These are phyloP conservation scores for Dicranocentrus wangi DNA, from an alignment of 2,888 invertebrate species.

Conservation along the genomic window DNA sequence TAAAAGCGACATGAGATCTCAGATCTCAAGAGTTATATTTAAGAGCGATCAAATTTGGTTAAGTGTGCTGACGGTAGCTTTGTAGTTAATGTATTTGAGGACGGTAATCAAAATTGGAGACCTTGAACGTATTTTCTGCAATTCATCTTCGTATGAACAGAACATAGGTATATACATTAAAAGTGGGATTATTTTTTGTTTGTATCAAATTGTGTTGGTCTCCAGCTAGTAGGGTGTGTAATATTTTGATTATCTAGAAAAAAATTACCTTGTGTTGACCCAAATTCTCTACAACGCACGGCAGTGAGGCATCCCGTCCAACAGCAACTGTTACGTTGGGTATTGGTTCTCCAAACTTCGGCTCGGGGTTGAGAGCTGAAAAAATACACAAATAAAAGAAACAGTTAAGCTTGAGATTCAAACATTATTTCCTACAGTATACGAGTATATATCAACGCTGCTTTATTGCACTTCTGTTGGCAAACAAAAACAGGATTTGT, in stretches of 20 bases:
- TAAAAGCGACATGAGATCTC: not conserved
- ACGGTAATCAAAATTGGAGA: not conserved
- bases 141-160: not conserved
- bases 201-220: too few species aligned
- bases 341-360: conserved; percentile 91
- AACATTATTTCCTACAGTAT: too few species aligned
- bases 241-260: not conserved
- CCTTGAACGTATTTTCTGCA: not conserved
- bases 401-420: too few species aligned
- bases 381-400: too few species aligned
- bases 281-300: conserved; percentile 92
- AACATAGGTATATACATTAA: not conserved
- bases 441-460: too few species aligned
- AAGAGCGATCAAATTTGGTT: not conserved
- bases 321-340: conserved; percentile 93
- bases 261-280: conserved; percentile 87
- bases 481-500: too few species aligned
- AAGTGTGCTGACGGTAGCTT: not conserved
- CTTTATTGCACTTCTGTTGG: too few species aligned
- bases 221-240: too few species aligned
- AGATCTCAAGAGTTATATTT: too few species aligned
- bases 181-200: too few species aligned
- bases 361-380: conserved; percentile 87
- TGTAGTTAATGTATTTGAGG: not conserved
- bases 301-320: conserved; percentile 90